Base-by-base conservation (phyloP, 2,888 invertebrate species). In the Clistopyga incitator region DNA sequence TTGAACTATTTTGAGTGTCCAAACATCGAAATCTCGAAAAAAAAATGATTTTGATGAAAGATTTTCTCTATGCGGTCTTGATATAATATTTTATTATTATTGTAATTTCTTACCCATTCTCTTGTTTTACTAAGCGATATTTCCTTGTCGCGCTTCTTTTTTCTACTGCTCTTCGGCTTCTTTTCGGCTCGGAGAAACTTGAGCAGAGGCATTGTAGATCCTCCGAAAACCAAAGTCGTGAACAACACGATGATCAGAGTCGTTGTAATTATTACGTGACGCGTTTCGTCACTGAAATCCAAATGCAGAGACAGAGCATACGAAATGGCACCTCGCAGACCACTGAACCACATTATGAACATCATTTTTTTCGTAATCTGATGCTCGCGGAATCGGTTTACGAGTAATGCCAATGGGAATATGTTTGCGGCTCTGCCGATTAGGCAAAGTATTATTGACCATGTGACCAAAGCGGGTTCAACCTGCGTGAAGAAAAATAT, bases 311-410 rank as follows among this genome's bases (percentile, higher is more conserved):
- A 98, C 23, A 99, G 94, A 1, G 99, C 99, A 94, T 99, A 99
- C 0, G 99, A 99, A 92, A 99, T 99, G 10, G 99, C 99, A 50
- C 99, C 99, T 78, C 99, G 95, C 85, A 99, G 94, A 64, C 99
- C 98, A 93, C 98, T 98, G 93, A 99, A 99, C 99, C 99, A 99
- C 99, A 99, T 99, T 82, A 99, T 98, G 91, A 99, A 99, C 96
- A 99, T 99, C 98, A 98, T 99, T 94, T 98, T 98, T 92, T 96
- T 97, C 0, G 99, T 99, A 81, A 99, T 99, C 94, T 98, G 98
- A 94, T 99, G 99, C 92, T 99, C 98, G 18, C 99, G 95, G 93
- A 99, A 99, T 93, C 97, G 97, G 93, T 99, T 99, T 76, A 98
- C 97, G 50, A 99, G 94, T 90, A 97, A 95, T 0, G 99, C 98